Evolutionary conservation across 2,888 invertebrate genomes (phyloP), one percentile per base, ranked within the genome.

Genomic region (Limnephilus marmoratus): DNA sequence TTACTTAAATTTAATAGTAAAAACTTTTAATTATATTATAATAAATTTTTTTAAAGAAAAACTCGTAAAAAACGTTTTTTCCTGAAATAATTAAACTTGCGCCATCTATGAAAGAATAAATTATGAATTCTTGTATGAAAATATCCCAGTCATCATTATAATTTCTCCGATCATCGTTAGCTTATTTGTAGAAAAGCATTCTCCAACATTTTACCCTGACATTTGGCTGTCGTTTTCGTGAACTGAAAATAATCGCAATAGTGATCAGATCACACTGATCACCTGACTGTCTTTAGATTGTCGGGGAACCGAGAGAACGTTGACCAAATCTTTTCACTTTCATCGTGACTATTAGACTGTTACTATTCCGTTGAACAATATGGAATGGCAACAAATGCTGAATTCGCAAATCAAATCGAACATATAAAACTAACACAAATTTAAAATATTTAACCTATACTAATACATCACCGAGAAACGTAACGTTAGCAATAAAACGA

Each of bases 241-340:
- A 68, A 68, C 24, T 68, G 24, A 24, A 68, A 24, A 24, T 68
- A 68, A 68, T 68, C 68, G 68, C 68, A 68, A 68, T 2, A 24
- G n/a, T 68, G 68, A 68, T 68, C 68, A 68, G 68, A 68, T 68
- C 68, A 68, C 68, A 68, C 37, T 37, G 37, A 37, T 37, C 37
- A 37, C 68, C 68, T n/a, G 68, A 9, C 68, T 68, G 68, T 68
- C 68, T 68, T 68, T 68, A 24, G 68, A 68, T 68, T 68, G 24
- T 68, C 68, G 24, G 68, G 5, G 68, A 68, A 68, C 9, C 9
- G 68, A 68, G 82, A 34, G 82, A 82, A 82, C 34, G 82, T 31
- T 7, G 53, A 0, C 82, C 82, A 82, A 82, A 82, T 31, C 82
- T 82, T 31, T 82, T 82, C 18, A 82, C 82, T 82, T 82, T 82